Percentiles rank a stretch among this genome's conserved stretches.
Conservation (phyloP, 37 sponge, comb jelly and placozoan genomes). For the Ephydatia muelleri region DNA sequence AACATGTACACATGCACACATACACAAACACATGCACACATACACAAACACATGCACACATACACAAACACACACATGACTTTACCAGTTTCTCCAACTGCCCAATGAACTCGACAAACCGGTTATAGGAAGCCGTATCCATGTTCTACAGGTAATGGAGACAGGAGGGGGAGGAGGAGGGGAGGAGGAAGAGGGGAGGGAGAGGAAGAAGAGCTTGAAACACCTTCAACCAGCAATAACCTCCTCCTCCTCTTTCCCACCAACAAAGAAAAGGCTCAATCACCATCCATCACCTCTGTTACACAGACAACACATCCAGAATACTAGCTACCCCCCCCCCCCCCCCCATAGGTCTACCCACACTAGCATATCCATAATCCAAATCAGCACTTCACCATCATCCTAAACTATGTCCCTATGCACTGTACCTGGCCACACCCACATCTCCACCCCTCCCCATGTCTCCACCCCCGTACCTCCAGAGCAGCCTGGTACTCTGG, state of each 20-base stretch:
- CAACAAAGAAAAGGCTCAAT: no score
- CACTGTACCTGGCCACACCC: no score
- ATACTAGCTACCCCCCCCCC: neutral
- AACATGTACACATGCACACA: conserved; percentile 26
- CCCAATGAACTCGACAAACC: conserved; percentile 29
- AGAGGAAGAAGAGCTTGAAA: no score
- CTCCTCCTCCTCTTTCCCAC: neutral
- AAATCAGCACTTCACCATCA: no score
- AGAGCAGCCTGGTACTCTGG: conserved; percentile 58
- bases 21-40: neutral
- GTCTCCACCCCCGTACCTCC: neutral
- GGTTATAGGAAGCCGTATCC: conserved; percentile 23
- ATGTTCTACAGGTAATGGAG: neutral
- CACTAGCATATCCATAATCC: neutral
- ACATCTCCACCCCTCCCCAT: no score
- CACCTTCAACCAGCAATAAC: neutral
- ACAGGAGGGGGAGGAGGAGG: neutral
- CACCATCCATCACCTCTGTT: no score
- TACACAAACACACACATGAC: neutral
- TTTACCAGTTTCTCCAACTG: conserved; percentile 51
- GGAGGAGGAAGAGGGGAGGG: neutral
- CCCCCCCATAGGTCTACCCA: neutral
- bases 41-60: conserved; percentile 24
- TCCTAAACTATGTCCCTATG: no score
- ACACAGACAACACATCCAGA: neutral